These are phyloP conservation scores for Australoheros facetus DNA, from an alignment of 2,797 vertebrate genomes.

Conservation along the genomic window DNA sequence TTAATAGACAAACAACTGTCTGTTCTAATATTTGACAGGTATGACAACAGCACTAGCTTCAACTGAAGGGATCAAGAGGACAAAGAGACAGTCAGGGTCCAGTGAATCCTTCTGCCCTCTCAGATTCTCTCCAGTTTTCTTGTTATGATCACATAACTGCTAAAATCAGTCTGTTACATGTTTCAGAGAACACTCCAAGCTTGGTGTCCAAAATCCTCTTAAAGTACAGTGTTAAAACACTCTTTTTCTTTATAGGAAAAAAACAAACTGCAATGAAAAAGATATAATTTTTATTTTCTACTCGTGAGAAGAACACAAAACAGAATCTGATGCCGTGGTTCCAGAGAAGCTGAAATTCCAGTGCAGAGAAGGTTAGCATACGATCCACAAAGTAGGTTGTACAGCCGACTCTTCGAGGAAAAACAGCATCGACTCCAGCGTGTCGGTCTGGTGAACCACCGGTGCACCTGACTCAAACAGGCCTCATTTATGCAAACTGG, in stretches of 20 bases:
- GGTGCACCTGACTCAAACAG: too few species aligned
- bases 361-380: not conserved
- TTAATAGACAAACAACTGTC: slow-evolving; percentile 61
- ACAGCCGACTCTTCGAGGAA: too few species aligned
- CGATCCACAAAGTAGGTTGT: rapidly evolving
- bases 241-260: not conserved
- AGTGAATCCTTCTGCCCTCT: not conserved
- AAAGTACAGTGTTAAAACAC: not conserved
- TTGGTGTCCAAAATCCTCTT: not conserved
- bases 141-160: slow-evolving; percentile 9
- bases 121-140: not conserved
- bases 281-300: not conserved
- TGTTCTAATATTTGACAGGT: slow-evolving; percentile 9
- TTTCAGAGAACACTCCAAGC: slow-evolving; percentile 1
- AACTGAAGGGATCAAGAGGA: not conserved
- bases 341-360: not conserved
- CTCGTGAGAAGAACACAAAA: not conserved
- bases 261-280: not conserved
- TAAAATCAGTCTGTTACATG: slow-evolving; percentile 4
- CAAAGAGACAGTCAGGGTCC: slow-evolving; percentile 3
- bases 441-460: too few species aligned
- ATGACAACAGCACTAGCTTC: not conserved
- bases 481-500: too few species aligned
- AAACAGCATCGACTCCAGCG: too few species aligned
- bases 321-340: not conserved